phyloP scores from a whole-genome alignment of 2,797 vertebrate genomes.

The Microhierax caerulescens region DNA sequence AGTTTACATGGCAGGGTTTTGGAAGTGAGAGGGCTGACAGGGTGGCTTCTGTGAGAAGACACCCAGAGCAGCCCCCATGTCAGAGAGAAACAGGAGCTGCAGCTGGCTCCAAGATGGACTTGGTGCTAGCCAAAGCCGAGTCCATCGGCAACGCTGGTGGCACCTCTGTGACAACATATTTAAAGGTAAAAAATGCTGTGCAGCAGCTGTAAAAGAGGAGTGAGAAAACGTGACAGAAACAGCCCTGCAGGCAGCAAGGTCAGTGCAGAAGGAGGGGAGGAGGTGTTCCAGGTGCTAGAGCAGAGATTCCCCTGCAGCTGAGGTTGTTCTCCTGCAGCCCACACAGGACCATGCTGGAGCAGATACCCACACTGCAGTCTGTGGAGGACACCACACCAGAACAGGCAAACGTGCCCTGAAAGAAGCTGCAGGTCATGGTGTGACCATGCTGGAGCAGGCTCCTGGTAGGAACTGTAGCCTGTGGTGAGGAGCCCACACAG shows the following conservation, averaged over 20 bases:
- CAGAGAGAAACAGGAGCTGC: not conserved
- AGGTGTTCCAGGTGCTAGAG: no score
- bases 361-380: not conserved
- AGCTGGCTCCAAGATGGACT: not conserved
- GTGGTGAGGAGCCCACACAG: no score
- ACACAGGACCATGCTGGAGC: no score
- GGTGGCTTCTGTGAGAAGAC: not conserved
- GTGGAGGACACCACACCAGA: fast-evolving
- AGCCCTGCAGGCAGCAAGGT: no score
- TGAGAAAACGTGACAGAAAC: no score
- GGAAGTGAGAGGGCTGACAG: no score
- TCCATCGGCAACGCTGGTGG: not conserved
- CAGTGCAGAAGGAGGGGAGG: no score
- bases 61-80: not conserved
- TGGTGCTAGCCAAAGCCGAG: not conserved
- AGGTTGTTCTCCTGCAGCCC: no score
- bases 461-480: not conserved
- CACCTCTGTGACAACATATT: no score
- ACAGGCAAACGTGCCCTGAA: not conserved
- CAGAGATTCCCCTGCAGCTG: no score
- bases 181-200: no score
- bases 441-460: not conserved
- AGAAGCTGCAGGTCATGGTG: not conserved
- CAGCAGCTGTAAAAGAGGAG: no score
- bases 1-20: not conserved